Percentiles rank a stretch among this genome's conserved stretches.
phyloP scores from a whole-genome alignment of 2,888 invertebrate species.

The Scaptomyza reducta region DNA sequence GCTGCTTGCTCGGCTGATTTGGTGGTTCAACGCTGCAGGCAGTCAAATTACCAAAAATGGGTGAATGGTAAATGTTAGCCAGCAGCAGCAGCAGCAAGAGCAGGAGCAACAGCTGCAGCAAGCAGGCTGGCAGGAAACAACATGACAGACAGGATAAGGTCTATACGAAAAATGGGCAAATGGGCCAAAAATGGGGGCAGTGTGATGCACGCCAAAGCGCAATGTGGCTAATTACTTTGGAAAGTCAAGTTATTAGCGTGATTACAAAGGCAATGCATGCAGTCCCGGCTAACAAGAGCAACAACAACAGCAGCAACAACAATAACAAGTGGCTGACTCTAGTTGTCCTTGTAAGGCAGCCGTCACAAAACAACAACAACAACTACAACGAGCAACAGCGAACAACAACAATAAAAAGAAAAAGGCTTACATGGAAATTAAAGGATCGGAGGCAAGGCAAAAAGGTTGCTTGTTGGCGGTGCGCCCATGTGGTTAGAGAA shows the following conservation, averaged over 20 bases:
- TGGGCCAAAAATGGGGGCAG: slow-evolving; percentile 14
- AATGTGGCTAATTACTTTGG: slow-evolving; percentile 79
- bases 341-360: slow-evolving; percentile 19
- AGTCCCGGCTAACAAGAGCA: slow-evolving; percentile 10
- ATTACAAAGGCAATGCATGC: slow-evolving; percentile 71
- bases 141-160: slow-evolving; percentile 38
- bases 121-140: slow-evolving; percentile 8
- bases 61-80: slow-evolving; percentile 37
- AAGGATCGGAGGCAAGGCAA: slow-evolving; percentile 9
- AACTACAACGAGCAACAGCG: slow-evolving; percentile 23
- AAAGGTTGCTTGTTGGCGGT: slow-evolving; percentile 43
- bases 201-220: slow-evolving; percentile 49
- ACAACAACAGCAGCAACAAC: background rate
- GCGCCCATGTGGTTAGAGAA: slow-evolving; percentile 46
- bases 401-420: slow-evolving; percentile 54
- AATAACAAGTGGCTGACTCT: slow-evolving; percentile 7
- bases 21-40: slow-evolving; percentile 49
- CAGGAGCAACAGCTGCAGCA: slow-evolving; percentile 1
- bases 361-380: slow-evolving; percentile 10
- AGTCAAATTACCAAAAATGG: slow-evolving; percentile 71
- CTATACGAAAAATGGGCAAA: slow-evolving; percentile 1
- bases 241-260: slow-evolving; percentile 80
- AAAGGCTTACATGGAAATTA: slow-evolving; percentile 70
- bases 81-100: background rate
- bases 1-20: slow-evolving; percentile 40